Conservation (phyloP, 1,140 invertebrate genomes). For the Trichonephila clavipes region DNA sequence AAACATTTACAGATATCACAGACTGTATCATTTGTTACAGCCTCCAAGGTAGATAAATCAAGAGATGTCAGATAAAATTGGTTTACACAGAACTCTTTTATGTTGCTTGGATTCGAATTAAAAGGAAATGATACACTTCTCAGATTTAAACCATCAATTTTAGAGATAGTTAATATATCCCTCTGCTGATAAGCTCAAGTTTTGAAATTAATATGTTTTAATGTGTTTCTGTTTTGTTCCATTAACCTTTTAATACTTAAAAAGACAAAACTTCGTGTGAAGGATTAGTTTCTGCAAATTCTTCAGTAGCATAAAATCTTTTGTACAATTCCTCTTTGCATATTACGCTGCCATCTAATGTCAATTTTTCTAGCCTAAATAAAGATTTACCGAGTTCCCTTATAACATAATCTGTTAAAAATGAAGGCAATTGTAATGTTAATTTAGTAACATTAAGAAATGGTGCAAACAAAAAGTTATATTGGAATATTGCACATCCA, state of each 20-base stretch:
- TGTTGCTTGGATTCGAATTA: not conserved
- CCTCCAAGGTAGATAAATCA: not conserved
- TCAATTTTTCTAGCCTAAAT: not conserved
- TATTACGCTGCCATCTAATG: not conserved
- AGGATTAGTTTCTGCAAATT: not conserved
- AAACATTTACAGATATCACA: not conserved
- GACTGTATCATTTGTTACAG: not conserved
- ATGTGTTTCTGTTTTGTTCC: not conserved
- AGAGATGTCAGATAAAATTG: not conserved
- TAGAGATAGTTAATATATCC: not conserved
- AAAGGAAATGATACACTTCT: not conserved
- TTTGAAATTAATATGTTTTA: not conserved
- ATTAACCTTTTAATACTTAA: not conserved
- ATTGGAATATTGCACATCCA: not conserved
- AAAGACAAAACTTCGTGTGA: not conserved
- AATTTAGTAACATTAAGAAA: not conserved
- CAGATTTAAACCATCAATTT: not conserved
- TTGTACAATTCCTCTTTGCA: not conserved
- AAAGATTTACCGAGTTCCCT: not conserved
- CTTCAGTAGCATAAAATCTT: not conserved
- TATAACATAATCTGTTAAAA: not conserved
- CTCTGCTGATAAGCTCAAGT: not conserved
- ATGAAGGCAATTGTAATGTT: not conserved
- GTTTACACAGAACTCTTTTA: not conserved
- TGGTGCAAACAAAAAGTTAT: not conserved